A percentile compares a stretch with the other conserved stretches of the same genome.
These are phyloP conservation scores for Lasius fuliginosus DNA, from an alignment of 2,888 invertebrate species.

Conservation along the genomic window DNA sequence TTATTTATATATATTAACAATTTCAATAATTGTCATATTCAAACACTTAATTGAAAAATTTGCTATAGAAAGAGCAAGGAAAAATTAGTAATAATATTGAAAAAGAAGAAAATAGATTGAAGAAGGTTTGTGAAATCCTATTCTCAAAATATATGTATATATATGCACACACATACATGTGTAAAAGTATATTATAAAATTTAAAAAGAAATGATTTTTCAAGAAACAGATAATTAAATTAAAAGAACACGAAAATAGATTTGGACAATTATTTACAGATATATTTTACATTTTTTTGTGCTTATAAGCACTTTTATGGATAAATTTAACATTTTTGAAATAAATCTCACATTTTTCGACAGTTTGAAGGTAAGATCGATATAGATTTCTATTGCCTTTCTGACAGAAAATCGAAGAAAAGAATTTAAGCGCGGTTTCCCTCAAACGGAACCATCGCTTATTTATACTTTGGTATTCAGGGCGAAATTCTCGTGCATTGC, in stretches of 20 bases:
- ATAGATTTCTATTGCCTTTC: neutral
- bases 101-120: neutral
- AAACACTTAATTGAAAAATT: neutral
- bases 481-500: neutral
- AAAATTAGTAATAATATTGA: neutral
- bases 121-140: too few species aligned
- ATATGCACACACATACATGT: neutral
- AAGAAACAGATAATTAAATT: neutral
- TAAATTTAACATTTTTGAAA: neutral
- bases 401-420: constrained; percentile 14
- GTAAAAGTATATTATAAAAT: neutral
- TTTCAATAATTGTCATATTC: neutral
- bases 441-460: constrained; percentile 9
- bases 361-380: neutral
- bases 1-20: too few species aligned
- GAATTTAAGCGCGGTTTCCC: too few species aligned
- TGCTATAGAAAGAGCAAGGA: neutral
- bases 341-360: neutral
- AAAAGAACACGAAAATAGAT: neutral
- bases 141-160: neutral
- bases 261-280: neutral
- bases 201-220: neutral
- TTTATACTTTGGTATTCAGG: constrained; percentile 28
- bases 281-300: neutral
- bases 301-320: neutral